phyloP scores from a whole-genome alignment of 2,888 invertebrate genomes.

The Nomada ruficornis region DNA sequence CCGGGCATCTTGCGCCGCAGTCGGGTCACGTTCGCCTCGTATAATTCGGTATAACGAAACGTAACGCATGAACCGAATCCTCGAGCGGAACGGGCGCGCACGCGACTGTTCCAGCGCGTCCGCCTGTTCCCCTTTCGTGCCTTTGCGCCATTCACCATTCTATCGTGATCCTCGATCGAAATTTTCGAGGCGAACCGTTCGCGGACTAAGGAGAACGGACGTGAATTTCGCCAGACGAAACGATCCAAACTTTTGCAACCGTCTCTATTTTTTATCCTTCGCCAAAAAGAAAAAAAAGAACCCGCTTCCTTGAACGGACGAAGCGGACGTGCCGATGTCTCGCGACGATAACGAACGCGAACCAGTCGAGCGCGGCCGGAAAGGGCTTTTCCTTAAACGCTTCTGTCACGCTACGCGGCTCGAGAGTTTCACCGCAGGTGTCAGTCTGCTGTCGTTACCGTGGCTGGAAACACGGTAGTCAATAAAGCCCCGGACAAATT shows the following conservation, averaged over 20 bases:
- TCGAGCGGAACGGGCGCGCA: conserved; percentile 50
- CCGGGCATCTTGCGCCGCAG: conserved; percentile 69
- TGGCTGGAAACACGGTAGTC: background rate
- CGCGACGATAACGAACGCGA: conserved; percentile 4
- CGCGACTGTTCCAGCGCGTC: conserved; percentile 4
- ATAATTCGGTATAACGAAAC: conserved; percentile 80
- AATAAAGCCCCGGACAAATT: conserved; percentile 13
- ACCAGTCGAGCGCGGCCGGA: conserved; percentile 5
- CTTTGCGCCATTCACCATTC: conserved; percentile 2
- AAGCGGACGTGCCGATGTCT: background rate
- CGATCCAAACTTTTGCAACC: conserved; percentile 12
- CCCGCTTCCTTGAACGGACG: background rate
- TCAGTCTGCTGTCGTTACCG: conserved; percentile 9
- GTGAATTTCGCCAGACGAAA: background rate
- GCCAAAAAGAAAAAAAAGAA: background rate
- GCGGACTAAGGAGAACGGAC: background rate
- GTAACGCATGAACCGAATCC: conserved; percentile 79
- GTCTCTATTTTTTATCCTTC: background rate
- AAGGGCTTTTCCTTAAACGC: conserved; percentile 27
- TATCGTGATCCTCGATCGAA: conserved; percentile 7
- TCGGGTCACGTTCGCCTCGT: conserved; percentile 78
- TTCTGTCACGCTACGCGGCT: conserved; percentile 9
- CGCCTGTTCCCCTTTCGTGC: background rate
- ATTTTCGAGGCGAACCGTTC: background rate
- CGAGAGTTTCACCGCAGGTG: conserved; percentile 24